Evolutionary conservation across 2,797 vertebrate genomes (phyloP).

Genomic region (Limosa lapponica): DNA sequence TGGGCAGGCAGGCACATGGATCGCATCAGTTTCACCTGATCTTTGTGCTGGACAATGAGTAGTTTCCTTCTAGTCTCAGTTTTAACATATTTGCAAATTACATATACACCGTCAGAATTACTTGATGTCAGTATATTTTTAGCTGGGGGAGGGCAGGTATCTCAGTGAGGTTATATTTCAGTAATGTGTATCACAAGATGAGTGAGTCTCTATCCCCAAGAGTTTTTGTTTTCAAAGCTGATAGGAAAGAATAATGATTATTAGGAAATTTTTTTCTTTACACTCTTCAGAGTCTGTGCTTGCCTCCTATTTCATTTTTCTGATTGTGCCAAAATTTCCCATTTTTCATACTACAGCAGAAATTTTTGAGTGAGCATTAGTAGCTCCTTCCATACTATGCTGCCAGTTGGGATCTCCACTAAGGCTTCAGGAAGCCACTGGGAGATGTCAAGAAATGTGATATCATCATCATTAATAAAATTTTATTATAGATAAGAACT

Average conservation of each 20-base stretch:
- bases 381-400: neutral
- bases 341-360: neutral
- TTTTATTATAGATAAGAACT: neutral
- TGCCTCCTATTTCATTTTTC: neutral
- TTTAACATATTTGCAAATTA: neutral
- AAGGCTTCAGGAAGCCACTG: neutral
- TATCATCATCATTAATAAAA: neutral
- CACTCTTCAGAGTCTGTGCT: neutral
- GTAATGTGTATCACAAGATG: neutral
- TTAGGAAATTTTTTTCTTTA: neutral
- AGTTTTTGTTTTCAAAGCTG: neutral
- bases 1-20: neutral
- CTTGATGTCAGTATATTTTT: neutral
- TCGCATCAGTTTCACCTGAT: neutral
- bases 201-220: neutral
- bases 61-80: neutral
- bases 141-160: neutral
- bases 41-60: neutral
- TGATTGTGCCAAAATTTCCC: neutral
- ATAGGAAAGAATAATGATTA: neutral
- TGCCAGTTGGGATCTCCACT: neutral
- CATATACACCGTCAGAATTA: neutral
- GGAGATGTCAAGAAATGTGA: neutral
- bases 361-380: neutral
- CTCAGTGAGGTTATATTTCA: neutral